Conservation (phyloP, 92 coral and sea anemone species). For the Desmophyllum pertusum region DNA sequence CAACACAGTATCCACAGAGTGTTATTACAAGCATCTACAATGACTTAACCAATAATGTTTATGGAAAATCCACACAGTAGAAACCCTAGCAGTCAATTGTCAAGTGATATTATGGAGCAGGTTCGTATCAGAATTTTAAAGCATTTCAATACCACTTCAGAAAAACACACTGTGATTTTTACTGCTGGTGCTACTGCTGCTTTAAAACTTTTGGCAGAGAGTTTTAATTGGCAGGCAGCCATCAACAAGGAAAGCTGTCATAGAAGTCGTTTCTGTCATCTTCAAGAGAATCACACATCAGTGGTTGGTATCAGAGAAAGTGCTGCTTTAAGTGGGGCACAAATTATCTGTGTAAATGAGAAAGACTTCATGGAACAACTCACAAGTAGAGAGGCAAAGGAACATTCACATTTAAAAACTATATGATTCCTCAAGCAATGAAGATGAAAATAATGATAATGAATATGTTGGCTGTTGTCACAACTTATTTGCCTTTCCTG, state of each 20-base stretch:
- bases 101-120: conserved; percentile 77
- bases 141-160: conserved; percentile 80
- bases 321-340: conserved; percentile 72
- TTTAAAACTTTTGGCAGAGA: conserved; percentile 79
- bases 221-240: conserved; percentile 71
- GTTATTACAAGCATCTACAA: conserved; percentile 60
- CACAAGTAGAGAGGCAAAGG: not conserved
- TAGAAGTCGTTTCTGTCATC: conserved; percentile 73
- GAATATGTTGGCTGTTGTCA: conserved; percentile 19
- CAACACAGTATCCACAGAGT: conserved; percentile 86
- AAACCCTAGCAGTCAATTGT: conserved; percentile 80
- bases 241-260: not conserved
- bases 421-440: not conserved
- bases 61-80: conserved; percentile 98
- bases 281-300: conserved; percentile 92
- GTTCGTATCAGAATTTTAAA: conserved; percentile 76
- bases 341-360: conserved; percentile 63
- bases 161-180: conserved; percentile 83
- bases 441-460: not conserved
- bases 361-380: conserved; percentile 41
- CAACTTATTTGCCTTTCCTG: conserved; percentile 89
- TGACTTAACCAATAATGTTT: conserved; percentile 73
- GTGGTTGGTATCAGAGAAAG: conserved; percentile 93
- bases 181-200: conserved; percentile 93
- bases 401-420: not conserved